A percentile compares a stretch with the other conserved stretches of the same genome.
Conservation (phyloP, 1,140 invertebrate species). For the Diplogasteroides magnus region DNA sequence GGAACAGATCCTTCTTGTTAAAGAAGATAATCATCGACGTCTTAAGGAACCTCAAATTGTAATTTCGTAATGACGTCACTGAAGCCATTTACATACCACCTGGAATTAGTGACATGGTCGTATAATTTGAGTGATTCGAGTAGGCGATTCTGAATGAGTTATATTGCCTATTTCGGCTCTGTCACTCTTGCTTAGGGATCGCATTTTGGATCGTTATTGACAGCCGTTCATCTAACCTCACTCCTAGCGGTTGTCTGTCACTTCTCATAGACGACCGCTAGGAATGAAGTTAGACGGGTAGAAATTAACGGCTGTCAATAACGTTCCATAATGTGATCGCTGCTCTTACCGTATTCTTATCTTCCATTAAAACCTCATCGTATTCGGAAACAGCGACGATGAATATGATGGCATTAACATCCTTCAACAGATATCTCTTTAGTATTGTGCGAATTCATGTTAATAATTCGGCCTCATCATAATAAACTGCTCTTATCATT, state of each 20-base stretch:
- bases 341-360: slow-evolving; percentile 51
- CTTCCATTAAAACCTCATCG: slow-evolving; percentile 55
- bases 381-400: slow-evolving; percentile 56
- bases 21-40: slow-evolving; percentile 55
- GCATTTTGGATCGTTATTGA: no score
- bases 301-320: no score
- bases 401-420: slow-evolving; percentile 58
- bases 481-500: no score
- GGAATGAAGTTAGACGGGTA: no score
- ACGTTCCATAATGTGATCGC: no score
- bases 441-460: no score
- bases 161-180: background rate
- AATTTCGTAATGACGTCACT: background rate
- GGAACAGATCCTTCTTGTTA: slow-evolving; percentile 34
- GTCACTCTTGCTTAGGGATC: no score
- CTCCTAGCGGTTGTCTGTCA: no score
- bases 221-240: no score
- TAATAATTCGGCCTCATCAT: no score
- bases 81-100: slow-evolving; percentile 48
- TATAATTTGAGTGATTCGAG: slow-evolving; percentile 65
- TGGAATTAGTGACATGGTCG: slow-evolving; percentile 66
- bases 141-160: slow-evolving; percentile 56
- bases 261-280: no score
- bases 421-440: no score
- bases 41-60: slow-evolving; percentile 37